Evolutionary conservation across 2,888 invertebrate species (phyloP).

Genomic region (Linyphia triangularis): DNA sequence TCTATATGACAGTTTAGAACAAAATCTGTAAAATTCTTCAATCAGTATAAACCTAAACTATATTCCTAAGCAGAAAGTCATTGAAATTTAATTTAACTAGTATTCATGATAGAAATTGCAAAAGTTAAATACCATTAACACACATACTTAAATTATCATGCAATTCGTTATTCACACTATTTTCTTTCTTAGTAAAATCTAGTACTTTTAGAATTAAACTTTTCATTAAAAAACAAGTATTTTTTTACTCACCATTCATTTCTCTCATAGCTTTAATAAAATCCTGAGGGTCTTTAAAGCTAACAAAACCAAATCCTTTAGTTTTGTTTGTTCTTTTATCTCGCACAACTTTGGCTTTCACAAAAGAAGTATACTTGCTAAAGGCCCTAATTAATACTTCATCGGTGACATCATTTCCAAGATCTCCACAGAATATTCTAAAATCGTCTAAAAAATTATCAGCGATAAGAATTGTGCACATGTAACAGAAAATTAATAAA

Average conservation of each 20-base stretch:
- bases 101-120: too few species aligned
- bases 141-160: too few species aligned
- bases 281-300: constrained; percentile 98
- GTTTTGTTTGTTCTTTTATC: constrained; percentile 98
- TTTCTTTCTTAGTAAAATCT: neutral
- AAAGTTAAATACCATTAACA: too few species aligned
- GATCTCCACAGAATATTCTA: constrained; percentile 98
- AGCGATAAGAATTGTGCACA: too few species aligned
- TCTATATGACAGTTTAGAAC: too few species aligned
- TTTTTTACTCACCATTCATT: constrained; percentile 92
- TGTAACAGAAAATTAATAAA: neutral
- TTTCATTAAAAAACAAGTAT: neutral
- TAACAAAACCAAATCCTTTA: constrained; percentile 99
- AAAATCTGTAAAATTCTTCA: too few species aligned
- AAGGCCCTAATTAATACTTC: constrained; percentile 97
- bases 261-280: constrained; percentile 99
- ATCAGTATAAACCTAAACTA: too few species aligned
- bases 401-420: constrained; percentile 99
- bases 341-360: constrained; percentile 95
- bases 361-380: constrained; percentile 94
- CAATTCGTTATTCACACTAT: too few species aligned
- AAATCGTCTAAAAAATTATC: constrained; percentile 99
- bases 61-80: too few species aligned
- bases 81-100: too few species aligned
- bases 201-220: neutral